Percentiles rank a stretch among this genome's conserved stretches.
These are phyloP conservation scores for Thunnus thynnus DNA, from an alignment of 2,113 vertebrate species.

Conservation along the genomic window DNA sequence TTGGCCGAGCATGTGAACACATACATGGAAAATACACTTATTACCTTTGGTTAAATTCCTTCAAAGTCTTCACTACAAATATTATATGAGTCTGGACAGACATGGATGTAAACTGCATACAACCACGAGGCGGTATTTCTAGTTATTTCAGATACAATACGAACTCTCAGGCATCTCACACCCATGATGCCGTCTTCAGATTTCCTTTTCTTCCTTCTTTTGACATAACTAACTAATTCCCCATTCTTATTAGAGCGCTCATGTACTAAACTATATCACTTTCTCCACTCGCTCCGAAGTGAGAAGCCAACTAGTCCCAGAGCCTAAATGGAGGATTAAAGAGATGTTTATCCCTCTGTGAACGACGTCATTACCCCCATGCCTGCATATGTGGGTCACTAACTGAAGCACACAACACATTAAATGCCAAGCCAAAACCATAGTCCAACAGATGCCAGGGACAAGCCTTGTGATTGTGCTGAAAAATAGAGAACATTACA, in stretches of 20 bases:
- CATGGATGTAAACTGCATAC: too few species aligned
- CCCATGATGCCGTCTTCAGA: background rate
- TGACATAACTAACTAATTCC: background rate
- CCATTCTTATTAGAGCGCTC: slow-evolving; percentile 33
- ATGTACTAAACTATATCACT: slow-evolving; percentile 20
- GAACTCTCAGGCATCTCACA: background rate
- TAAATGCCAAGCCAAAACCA: slow-evolving; percentile 40
- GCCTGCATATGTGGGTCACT: slow-evolving; percentile 71
- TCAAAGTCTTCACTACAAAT: too few species aligned
- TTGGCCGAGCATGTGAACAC: too few species aligned
- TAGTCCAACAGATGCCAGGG: slow-evolving; percentile 55
- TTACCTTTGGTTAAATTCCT: too few species aligned
- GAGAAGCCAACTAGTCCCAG: slow-evolving; percentile 36
- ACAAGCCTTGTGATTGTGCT: slow-evolving; percentile 55
- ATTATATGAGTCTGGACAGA: too few species aligned
- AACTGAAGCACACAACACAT: slow-evolving; percentile 49
- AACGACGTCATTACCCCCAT: slow-evolving; percentile 63
- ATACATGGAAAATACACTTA: too few species aligned
- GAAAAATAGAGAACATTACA: slow-evolving; percentile 52
- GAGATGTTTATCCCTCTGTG: slow-evolving; percentile 60
- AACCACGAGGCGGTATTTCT: too few species aligned
- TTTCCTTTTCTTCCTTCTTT: background rate
- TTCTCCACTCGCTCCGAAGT: slow-evolving; percentile 37
- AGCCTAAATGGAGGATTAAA: slow-evolving; percentile 68
- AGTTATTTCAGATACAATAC: background rate